Percentiles rank a stretch among this genome's conserved stretches.
phyloP scores from a whole-genome alignment of 2,113 vertebrate species.

The Chaetodon auriga region DNA sequence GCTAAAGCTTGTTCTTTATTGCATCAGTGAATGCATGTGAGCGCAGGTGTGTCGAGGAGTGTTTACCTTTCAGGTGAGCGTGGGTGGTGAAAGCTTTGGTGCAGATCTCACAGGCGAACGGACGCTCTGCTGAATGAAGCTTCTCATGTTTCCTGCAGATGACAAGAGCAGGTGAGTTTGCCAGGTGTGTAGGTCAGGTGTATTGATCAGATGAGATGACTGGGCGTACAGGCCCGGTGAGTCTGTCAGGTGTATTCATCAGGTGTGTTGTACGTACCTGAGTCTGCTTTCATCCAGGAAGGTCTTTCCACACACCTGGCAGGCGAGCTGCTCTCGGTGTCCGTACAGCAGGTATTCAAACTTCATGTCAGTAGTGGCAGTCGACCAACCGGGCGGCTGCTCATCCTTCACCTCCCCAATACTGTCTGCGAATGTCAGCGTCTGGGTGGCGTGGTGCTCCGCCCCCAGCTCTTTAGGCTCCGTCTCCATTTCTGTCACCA shows the following conservation, averaged over 20 bases:
- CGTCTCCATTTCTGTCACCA: constrained; percentile 91
- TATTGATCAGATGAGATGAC: neutral
- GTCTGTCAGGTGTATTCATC: neutral
- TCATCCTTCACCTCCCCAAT: constrained; percentile 87
- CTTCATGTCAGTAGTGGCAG: constrained; percentile 92
- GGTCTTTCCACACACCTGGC: constrained; percentile 95
- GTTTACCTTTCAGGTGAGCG: constrained; percentile 92
- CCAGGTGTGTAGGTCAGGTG: neutral
- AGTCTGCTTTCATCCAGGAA: constrained; percentile 94
- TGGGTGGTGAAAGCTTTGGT: constrained; percentile 98
- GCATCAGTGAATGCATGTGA: neutral
- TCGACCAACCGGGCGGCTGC: constrained; percentile 80
- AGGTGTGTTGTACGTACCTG: constrained; percentile 70
- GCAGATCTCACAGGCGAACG: constrained; percentile 97
- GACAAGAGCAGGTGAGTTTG: neutral
- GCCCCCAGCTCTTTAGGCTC: constrained; percentile 91
- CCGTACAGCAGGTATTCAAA: constrained; percentile 97
- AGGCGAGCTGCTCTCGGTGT: constrained; percentile 93
- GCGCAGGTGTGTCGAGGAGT: neutral
- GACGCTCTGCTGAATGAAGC: constrained; percentile 95
- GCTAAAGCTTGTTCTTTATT: neutral
- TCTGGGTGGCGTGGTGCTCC: constrained; percentile 90
- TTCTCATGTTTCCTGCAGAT: constrained; percentile 90
- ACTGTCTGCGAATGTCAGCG: constrained; percentile 92
- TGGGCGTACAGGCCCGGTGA: neutral